phyloP scores from a whole-genome alignment of 2,797 vertebrate species.

The Rhodeus uyekii region DNA sequence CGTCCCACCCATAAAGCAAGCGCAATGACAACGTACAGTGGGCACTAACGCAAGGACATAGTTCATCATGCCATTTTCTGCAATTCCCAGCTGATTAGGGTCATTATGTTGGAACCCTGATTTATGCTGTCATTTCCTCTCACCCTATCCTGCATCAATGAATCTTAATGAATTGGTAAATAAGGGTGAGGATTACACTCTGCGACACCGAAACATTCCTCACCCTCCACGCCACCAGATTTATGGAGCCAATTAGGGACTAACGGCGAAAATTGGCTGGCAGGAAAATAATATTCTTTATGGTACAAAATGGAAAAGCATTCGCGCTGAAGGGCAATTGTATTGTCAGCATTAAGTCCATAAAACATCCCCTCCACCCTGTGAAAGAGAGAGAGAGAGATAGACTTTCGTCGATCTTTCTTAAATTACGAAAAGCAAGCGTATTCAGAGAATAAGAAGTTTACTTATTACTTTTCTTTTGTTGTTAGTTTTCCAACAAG shows the following conservation, averaged over 20 bases:
- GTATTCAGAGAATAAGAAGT: neutral
- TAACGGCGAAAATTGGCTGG: slow-evolving; percentile 99
- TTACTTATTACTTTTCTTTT: neutral
- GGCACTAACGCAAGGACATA: slow-evolving; percentile 99
- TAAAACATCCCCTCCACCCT: slow-evolving; percentile 78
- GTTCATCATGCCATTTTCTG: slow-evolving; percentile 99
- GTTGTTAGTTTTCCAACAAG: neutral
- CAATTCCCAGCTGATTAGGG: slow-evolving; percentile 99
- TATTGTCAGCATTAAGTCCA: slow-evolving; percentile 86
- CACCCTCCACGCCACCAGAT: slow-evolving; percentile 98
- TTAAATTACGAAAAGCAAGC: slow-evolving; percentile 5
- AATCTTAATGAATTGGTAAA: slow-evolving; percentile 99
- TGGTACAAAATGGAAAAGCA: slow-evolving; percentile 95
- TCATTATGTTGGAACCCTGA: slow-evolving; percentile 99
- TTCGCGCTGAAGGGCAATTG: slow-evolving; percentile 94
- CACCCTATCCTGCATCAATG: slow-evolving; percentile 99
- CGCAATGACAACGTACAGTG: slow-evolving; percentile 98
- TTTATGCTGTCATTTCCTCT: slow-evolving; percentile 99
- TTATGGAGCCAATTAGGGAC: slow-evolving; percentile 99
- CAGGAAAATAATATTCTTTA: slow-evolving; percentile 99
- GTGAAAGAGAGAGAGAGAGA: slow-evolving; percentile 17
- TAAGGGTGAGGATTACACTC: slow-evolving; percentile 99
- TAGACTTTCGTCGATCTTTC: neutral
- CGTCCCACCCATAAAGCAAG: slow-evolving; percentile 96
- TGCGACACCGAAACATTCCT: slow-evolving; percentile 99